Evolutionary conservation across 1,140 invertebrate species (phyloP), one percentile per base, ranked within the genome.

Genomic region (Drosophila repleta): DNA sequence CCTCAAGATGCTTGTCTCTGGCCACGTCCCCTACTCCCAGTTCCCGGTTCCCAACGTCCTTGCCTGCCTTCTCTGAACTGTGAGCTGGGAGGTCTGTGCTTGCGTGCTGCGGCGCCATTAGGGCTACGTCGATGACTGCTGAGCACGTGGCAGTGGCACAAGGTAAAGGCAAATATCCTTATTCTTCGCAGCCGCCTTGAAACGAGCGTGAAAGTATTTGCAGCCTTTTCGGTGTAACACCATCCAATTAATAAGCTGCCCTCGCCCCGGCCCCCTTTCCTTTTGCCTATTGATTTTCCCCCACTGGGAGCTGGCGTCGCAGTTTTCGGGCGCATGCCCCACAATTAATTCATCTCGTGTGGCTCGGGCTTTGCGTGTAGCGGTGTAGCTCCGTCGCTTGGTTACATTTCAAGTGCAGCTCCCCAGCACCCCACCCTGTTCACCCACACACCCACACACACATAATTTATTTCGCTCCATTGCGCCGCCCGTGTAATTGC

Each of bases 191-290:
- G 51, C 29, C 24, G 41, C 69, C 81, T 78, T 75, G 82, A 87
- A 85, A 85, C 74, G 78, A 85, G 82, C 82, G 83, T 85, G 82
- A 85, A 85, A 85, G 82, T 87, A 85, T 85, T 87, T 75, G 64
- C 74, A 74, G 82, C 66, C 72, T 77, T 85, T 83, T 85, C 58
- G 76, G 62, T 72, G 71, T 85, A 81, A 61, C 74, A 57, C 70
- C 75, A 60, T 61, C 82, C 82, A 85, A 85, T 87, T 85, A 87
- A 85, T 87, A 87, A 87, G 73, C 49, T 56, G 32, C 55, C 7
- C 6, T 53, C 24, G n/a, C 5, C 18, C 37, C 11, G 13, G 7
- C 7, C 21, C 4, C 20, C 43, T 17, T 76, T 72, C 15, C 37
- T 4, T 51, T 46, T 26, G 78, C 52, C 61, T 85, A 85, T 85